Evolutionary conservation across 2,113 vertebrate genomes (phyloP), one percentile per base, ranked within the genome.

Genomic region (Rhabdomys dilectus): DNA sequence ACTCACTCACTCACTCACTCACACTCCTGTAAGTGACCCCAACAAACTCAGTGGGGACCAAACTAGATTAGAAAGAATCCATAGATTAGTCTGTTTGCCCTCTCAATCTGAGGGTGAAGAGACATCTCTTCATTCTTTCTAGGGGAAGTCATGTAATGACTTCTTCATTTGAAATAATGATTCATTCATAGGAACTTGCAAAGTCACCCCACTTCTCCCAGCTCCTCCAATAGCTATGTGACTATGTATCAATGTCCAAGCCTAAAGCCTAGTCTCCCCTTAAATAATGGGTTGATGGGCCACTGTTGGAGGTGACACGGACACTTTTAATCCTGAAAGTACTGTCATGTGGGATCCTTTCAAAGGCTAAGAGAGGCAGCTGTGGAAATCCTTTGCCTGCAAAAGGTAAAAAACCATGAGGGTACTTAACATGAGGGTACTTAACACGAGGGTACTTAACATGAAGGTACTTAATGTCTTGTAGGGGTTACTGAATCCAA

Each of bases 391-490:
- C 21, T 17, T 17, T 39, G 2, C 6, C 13, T 22, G 36, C n/a
- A 22, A n/a, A 34, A 31, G 80, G 29, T 9, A 45, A 66, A 42
- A 34, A 58, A 45, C n/a, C 16, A 0, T 0, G 3, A 51, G 3
- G 15, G 2, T 0, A 8, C 10, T 60, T 4, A 21, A 21, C 21
- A 0, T 0, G 4, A 48, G 1, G 13, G 2, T 0, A 6, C 7
- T 66, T 5, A 42, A 48, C 15, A 0, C 0, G 4, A 42, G 2
- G 17, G 58, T 60, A 60, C 58, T 60, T 60, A 60, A 60, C 17
- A 56, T 15, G 56, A 58, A 58, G 56, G 56, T 58, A 58, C 10
- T 66, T 6, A 17, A 26, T 13, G 12, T 66, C 31, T 4, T 42
- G 29, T 17, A 31, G 66, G 89, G 42, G 3, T 3, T 4, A 36